phyloP scores from a whole-genome alignment of 2,113 vertebrate species.

The Hylia prasina region DNA sequence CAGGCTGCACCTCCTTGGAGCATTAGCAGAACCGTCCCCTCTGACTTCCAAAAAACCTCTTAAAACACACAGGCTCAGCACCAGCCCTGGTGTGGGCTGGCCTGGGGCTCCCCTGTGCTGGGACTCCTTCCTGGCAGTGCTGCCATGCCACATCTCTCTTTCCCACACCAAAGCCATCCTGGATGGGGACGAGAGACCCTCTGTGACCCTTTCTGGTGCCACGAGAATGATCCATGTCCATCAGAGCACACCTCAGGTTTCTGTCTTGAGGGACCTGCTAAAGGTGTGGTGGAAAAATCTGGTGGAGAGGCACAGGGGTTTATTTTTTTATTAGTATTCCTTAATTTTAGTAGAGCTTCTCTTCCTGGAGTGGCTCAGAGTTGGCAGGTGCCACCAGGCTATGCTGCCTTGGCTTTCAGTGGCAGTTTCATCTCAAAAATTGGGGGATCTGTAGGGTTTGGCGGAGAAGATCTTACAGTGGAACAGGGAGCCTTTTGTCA shows the following conservation, averaged over 20 bases:
- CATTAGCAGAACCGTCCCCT: not conserved
- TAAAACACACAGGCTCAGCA: not conserved
- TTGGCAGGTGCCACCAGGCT: not conserved
- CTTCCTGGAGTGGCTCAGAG: not conserved
- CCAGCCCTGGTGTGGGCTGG: rapidly evolving
- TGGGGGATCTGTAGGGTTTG: not conserved
- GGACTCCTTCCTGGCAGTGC: not conserved
- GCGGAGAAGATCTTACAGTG: not conserved
- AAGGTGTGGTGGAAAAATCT: not conserved
- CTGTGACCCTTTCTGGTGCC: not conserved
- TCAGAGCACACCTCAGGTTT: not conserved
- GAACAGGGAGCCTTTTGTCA: not conserved
- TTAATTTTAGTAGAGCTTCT: not conserved
- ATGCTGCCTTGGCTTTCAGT: not conserved
- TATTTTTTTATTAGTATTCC: not conserved
- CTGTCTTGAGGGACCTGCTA: not conserved
- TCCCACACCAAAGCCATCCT: not conserved
- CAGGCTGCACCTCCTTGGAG: not conserved
- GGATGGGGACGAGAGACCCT: not conserved
- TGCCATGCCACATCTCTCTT: not conserved
- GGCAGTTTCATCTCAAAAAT: not conserved
- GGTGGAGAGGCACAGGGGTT: not conserved
- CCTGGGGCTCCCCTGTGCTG: not conserved
- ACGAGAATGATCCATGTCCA: not conserved
- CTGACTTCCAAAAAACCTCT: not conserved